Conservation (phyloP, 2,113 vertebrate genomes). For the Leucoraja erinaceus region DNA sequence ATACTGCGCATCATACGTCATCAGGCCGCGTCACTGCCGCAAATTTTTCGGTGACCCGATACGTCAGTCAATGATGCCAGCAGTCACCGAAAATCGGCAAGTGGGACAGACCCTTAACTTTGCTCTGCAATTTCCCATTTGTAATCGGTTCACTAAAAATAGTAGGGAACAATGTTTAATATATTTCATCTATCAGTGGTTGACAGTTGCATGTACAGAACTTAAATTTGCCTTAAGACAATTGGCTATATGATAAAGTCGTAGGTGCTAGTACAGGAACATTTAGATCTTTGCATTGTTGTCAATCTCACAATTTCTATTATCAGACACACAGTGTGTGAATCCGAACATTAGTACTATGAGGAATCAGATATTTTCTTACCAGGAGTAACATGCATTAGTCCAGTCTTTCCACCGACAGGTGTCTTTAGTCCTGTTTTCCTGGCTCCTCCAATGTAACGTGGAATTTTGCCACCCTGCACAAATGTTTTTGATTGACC, state of each 20-base stretch:
- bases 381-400: constrained; percentile 74
- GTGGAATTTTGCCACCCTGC: constrained; percentile 58
- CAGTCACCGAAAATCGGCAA: too few relatives aligned
- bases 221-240: background rate
- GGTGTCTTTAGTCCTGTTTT: constrained; percentile 52
- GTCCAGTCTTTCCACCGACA: constrained; percentile 43
- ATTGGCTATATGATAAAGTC: background rate
- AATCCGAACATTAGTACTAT: background rate
- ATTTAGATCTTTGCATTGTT: background rate
- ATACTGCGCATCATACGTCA: too few relatives aligned
- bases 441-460: constrained; percentile 44
- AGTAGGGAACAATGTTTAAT: background rate
- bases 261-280: background rate
- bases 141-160: background rate
- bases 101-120: background rate
- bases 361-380: constrained; percentile 46
- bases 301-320: background rate
- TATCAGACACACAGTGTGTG: background rate
- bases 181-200: background rate
- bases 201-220: background rate
- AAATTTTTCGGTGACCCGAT: too few relatives aligned
- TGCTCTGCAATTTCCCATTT: background rate
- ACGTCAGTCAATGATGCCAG: too few relatives aligned
- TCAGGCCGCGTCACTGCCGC: too few relatives aligned
- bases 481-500: constrained; percentile 14